Conservation (phyloP, 2,888 invertebrate genomes). For the Hololepta plana region DNA sequence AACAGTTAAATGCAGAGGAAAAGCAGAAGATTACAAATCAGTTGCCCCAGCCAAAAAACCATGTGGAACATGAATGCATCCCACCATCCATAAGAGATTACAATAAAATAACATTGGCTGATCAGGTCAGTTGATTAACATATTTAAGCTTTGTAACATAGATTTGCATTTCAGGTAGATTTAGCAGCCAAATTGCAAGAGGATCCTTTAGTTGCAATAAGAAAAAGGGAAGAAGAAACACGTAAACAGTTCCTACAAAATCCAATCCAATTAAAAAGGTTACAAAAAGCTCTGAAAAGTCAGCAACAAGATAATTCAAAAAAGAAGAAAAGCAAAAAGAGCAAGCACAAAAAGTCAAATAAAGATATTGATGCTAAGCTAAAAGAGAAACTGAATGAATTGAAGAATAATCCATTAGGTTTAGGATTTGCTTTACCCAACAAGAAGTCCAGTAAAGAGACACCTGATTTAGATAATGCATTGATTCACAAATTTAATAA, state of each 20-base stretch:
- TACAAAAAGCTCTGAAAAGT: conserved; percentile 58
- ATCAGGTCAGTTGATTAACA: too few relatives aligned
- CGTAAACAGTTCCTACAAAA: conserved; percentile 72
- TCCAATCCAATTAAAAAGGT: conserved; percentile 74
- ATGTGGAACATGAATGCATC: conserved; percentile 56
- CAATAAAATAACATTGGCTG: too few relatives aligned
- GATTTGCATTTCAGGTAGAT: conserved; percentile 50
- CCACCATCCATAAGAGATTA: conserved; percentile 49
- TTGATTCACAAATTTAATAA: conserved; percentile 53
- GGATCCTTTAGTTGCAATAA: conserved; percentile 81
- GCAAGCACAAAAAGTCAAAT: conserved; percentile 17
- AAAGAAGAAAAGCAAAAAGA: conserved; percentile 26
- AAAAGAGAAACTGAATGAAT: conserved; percentile 17
- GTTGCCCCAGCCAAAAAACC: conserved; percentile 35
- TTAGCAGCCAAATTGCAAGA: conserved; percentile 78
- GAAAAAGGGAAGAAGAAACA: conserved; percentile 77
- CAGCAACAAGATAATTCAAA: conserved; percentile 33
- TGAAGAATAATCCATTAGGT: conserved; percentile 12
- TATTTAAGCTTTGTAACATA: conserved; percentile 8
- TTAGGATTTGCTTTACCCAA: conserved; percentile 11
- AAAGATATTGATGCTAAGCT: conserved; percentile 19
- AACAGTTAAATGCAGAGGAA: conserved; percentile 41
- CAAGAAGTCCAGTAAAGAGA: conserved; percentile 26
- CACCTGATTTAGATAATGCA: conserved; percentile 42
- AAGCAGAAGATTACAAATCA: conserved; percentile 22